phyloP scores from a whole-genome alignment of 1,140 invertebrate species.

The Drosophila virilis region DNA sequence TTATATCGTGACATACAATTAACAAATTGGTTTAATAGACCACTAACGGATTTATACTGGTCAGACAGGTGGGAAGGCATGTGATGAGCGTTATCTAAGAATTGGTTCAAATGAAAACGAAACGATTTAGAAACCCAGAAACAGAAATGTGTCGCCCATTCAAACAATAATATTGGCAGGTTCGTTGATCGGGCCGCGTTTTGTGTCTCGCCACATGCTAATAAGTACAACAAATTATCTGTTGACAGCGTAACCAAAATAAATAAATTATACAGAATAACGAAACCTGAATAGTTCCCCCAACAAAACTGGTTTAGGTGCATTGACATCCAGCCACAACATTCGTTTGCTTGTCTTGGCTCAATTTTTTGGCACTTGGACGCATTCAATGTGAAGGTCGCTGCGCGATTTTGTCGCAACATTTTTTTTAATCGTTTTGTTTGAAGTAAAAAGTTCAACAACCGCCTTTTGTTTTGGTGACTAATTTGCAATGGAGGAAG shows the following conservation, averaged over 20 bases:
- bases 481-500: slow-evolving; percentile 67
- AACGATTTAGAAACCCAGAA: slow-evolving; percentile 57
- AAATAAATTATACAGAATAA: slow-evolving; percentile 72
- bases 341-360: slow-evolving; percentile 18
- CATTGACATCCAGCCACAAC: slow-evolving; percentile 59
- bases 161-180: slow-evolving; percentile 28
- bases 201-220: slow-evolving; percentile 52
- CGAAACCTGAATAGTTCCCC: slow-evolving; percentile 38
- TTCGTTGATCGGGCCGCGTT: slow-evolving; percentile 63
- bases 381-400: slow-evolving; percentile 79
- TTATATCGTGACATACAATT: slow-evolving; percentile 6
- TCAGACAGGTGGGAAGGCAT: slow-evolving; percentile 18
- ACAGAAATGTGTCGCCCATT: slow-evolving; percentile 57
- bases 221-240: slow-evolving; percentile 49
- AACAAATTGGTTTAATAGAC: slow-evolving; percentile 51
- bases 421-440: slow-evolving; percentile 37
- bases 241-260: slow-evolving; percentile 52
- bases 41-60: slow-evolving; percentile 27
- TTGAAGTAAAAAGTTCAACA: slow-evolving; percentile 58
- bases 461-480: slow-evolving; percentile 57
- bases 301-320: slow-evolving; percentile 61
- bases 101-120: slow-evolving; percentile 51
- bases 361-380: slow-evolving; percentile 3
- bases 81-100: slow-evolving; percentile 40
- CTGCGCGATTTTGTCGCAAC: slow-evolving; percentile 42